Evolutionary conservation across 2,888 invertebrate species (phyloP), one percentile per base, ranked within the genome.

Genomic region (Drosophila anomalata): DNA sequence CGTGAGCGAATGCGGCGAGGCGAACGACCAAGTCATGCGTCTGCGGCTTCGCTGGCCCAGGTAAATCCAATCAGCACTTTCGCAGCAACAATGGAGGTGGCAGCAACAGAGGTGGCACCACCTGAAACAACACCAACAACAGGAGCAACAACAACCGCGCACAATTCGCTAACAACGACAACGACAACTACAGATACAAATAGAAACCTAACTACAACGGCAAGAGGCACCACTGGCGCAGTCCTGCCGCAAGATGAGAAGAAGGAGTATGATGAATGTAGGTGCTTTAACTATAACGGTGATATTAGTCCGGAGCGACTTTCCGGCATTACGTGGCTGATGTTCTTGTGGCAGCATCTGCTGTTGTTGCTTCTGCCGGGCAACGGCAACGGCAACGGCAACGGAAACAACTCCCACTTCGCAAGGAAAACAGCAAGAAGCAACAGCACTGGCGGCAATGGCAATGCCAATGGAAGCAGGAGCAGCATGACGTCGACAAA

Each of bases 281-380:
- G 89, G 89, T 89, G 89, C 89, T 89, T 89, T 89, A 89, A 84
- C 82, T 78, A 80, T 78, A 89, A 89, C 77, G 82, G 89, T 89
- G 89, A 89, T 89, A 89, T 88, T 87, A 83, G 87, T 79, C 79
- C 76, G 82, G 70, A 77, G 76, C 79, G 74, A 67, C 79, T 83
- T 86, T 70, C 77, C 77, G 73, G 80, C 82, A 80, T 86, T 83
- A 83, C 83, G 86, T 86, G 83, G 82, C 80, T 82, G 50, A 80
- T 86, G 83, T 78, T 75, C 73, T 77, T 80, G 86, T 83, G 78
- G 76, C 86, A 84, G 79, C 84, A 80, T 61, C 67, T 79, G 73
- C 69, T 74, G 79, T 77, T 79, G 47, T 77, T 82, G 78, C 77
- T 20, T 26, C 54, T 44, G 62, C 75, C 54, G 39, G 65, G 52